These are phyloP conservation scores for Hyperoodon ampullatus DNA, from an alignment of 2,113 vertebrate genomes.

Conservation along the genomic window DNA sequence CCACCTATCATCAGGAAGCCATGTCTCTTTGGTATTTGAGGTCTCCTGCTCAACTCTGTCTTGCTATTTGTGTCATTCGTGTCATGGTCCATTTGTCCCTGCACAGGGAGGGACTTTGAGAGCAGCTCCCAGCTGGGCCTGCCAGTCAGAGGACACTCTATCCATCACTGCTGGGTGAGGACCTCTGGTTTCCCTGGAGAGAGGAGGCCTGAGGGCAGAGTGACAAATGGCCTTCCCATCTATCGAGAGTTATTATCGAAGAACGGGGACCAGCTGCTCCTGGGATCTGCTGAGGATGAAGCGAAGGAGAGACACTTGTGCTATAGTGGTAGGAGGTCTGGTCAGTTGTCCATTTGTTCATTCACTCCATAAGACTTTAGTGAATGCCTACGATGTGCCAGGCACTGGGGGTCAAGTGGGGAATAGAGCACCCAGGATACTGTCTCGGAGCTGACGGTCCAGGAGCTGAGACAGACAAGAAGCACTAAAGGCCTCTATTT, in stretches of 20 bases:
- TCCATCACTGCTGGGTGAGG: not conserved
- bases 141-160: conserved; percentile 12
- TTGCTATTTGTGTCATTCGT: not conserved
- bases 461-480: not conserved
- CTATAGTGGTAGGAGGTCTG: not conserved
- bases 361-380: not conserved
- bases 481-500: not conserved
- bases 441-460: not conserved
- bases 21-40: not conserved
- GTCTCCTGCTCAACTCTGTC: not conserved
- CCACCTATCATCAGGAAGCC: not conserved
- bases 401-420: not conserved
- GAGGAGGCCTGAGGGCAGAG: not conserved
- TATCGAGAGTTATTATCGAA: not conserved
- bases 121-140: not conserved
- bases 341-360: not conserved
- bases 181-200: conserved; percentile 17
- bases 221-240: conserved; percentile 23
- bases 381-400: not conserved
- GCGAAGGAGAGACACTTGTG: not conserved
- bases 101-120: not conserved
- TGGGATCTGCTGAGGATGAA: not conserved
- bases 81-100: not conserved
- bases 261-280: not conserved
- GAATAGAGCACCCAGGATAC: not conserved